These are phyloP conservation scores for Ictalurus furcatus DNA, from an alignment of 2,113 vertebrate genomes.

Conservation along the genomic window DNA sequence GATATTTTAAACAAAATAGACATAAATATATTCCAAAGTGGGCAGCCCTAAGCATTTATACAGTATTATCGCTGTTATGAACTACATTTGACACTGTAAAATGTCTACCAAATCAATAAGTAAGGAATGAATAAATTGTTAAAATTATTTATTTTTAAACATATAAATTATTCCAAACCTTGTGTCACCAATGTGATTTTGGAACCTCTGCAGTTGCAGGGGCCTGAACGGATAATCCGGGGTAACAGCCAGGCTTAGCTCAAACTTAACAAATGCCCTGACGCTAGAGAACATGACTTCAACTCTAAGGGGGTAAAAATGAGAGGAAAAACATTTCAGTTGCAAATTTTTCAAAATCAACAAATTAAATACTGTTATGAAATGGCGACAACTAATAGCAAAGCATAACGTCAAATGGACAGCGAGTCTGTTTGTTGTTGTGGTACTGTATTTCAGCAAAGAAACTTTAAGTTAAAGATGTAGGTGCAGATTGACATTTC, in stretches of 20 bases:
- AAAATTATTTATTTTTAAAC: background rate
- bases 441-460: background rate
- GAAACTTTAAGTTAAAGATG: background rate
- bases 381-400: background rate
- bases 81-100: background rate
- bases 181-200: constrained; percentile 61
- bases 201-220: constrained; percentile 64
- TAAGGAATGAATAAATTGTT: background rate
- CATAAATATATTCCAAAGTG: background rate
- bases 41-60: background rate
- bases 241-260: constrained; percentile 62
- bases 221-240: constrained; percentile 50
- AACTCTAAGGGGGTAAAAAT: constrained; percentile 55
- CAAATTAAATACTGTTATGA: background rate
- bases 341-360: background rate
- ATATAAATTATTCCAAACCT: constrained; percentile 59
- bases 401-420: background rate
- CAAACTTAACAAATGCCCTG: constrained; percentile 66
- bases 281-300: constrained; percentile 69
- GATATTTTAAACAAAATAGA: background rate
- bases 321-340: background rate
- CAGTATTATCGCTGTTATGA: background rate
- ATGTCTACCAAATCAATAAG: background rate
- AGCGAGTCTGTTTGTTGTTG: background rate
- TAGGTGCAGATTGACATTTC: background rate